phyloP scores from a whole-genome alignment of 2,888 invertebrate species.

The Caenorhabditis sinica region DNA sequence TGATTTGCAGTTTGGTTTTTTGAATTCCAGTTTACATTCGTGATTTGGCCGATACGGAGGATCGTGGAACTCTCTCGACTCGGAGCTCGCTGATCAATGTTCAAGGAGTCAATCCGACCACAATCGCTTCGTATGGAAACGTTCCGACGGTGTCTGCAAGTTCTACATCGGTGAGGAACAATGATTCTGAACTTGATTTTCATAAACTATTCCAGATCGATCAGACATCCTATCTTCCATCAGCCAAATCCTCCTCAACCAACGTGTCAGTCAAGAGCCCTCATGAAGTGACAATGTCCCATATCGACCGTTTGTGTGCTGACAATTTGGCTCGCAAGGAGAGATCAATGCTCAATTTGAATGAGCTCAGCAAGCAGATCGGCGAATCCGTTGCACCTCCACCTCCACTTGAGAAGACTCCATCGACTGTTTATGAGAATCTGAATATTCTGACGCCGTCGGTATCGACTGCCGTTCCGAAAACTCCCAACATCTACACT shows the following conservation, averaged over 20 bases:
- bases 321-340: slow-evolving; percentile 29
- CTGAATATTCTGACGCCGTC: neutral
- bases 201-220: neutral
- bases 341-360: slow-evolving; percentile 42
- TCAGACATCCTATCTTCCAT: neutral
- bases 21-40: slow-evolving; percentile 43
- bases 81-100: slow-evolving; percentile 5
- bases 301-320: slow-evolving; percentile 17
- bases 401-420: neutral
- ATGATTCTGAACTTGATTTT: neutral
- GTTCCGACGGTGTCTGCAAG: slow-evolving; percentile 8
- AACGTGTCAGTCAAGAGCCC: neutral
- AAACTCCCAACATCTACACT: neutral
- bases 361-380: slow-evolving; percentile 13
- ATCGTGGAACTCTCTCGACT: neutral
- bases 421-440: slow-evolving; percentile 41
- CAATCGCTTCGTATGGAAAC: slow-evolving; percentile 19
- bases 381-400: neutral
- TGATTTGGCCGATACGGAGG: slow-evolving; percentile 39
- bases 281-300: slow-evolving; percentile 4
- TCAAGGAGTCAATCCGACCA: neutral
- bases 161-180: slow-evolving; percentile 7
- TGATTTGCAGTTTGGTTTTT: neutral
- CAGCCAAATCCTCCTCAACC: slow-evolving; percentile 18
- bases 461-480: neutral